A percentile compares a stretch with the other conserved stretches of the same genome.
phyloP scores from a whole-genome alignment of 2,888 invertebrate species.

The Ophioninae sp. region DNA sequence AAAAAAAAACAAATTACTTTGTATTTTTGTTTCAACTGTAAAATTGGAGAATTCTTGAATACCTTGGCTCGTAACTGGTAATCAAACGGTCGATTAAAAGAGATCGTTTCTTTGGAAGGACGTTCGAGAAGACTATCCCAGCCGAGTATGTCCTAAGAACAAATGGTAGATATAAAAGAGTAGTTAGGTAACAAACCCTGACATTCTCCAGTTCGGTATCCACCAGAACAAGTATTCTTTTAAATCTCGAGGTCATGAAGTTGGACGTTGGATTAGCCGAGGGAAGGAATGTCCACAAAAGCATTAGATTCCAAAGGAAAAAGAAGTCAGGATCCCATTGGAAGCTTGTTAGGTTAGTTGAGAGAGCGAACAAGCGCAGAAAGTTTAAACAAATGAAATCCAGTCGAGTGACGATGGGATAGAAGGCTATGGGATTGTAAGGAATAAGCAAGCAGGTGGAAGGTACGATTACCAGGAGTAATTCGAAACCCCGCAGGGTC shows the following conservation, averaged over 20 bases:
- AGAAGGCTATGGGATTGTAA: conserved; percentile 12
- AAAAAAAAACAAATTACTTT: neutral
- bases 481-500: conserved; percentile 54
- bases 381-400: conserved; percentile 37
- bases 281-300: neutral
- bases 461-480: conserved; percentile 51
- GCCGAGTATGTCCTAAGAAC: neutral
- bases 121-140: neutral
- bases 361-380: neutral
- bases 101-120: too few relatives aligned
- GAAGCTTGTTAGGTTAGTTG: neutral
- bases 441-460: conserved; percentile 48
- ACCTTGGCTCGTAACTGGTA: neutral
- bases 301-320: neutral
- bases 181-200: neutral
- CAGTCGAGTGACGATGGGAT: neutral
- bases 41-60: neutral
- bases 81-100: too few relatives aligned
- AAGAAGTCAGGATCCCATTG: neutral
- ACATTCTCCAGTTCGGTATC: neutral
- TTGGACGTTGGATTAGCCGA: neutral
- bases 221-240: neutral
- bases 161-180: neutral
- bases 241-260: neutral
- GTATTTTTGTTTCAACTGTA: neutral